Evolutionary conservation across 2,797 vertebrate species (phyloP), one percentile per base, ranked within the genome.

Genomic region (Scyliorhinus canicula): DNA sequence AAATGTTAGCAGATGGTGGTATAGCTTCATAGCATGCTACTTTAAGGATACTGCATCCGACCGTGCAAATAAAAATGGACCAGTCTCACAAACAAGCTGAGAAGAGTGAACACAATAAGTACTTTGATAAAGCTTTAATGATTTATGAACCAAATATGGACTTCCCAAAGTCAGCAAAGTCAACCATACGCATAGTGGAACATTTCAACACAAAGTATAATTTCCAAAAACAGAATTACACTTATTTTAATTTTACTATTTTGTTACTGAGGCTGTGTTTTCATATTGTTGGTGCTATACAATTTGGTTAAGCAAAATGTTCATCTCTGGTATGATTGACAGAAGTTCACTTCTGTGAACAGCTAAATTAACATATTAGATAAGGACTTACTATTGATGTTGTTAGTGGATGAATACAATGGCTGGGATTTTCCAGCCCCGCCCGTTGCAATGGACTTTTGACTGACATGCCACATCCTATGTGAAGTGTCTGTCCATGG

Each of bases 121-220:
- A 65, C 65, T 47, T 44, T 71, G 44, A 93, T 3, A 55, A 52
- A 71, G 67, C 47, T 74, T 71, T 74, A 67, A 35, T 93, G 47
- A 94, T 50, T 52, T 71, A 35, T 93, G 31, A 52, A 35, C 93
- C 93, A 94, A 74, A 74, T 19, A 94, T 94, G 67, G 47, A 94
- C 67, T 93, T 93, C 65, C 31, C 47, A 94, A 90, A 60, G 35
- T 90, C 86, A 90, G 55, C 60, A 60, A 31, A 60, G 86, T 90
- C 86, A 90, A 90, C 86, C 52, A 90, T 57, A 60, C 86, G 35
- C 19, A 90, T 19, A 21, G 55, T 90, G 86, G 86, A 90, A 60
- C 55, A 57, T 60, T 90, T n/a, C 60, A 90, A 90, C 57, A 60
- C 86, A 90, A 90, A 90, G 40, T 60, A 55, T 90, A 60, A 90